These are phyloP conservation scores for Panopea generosa DNA, from an alignment of 2,888 invertebrate genomes.

Conservation along the genomic window DNA sequence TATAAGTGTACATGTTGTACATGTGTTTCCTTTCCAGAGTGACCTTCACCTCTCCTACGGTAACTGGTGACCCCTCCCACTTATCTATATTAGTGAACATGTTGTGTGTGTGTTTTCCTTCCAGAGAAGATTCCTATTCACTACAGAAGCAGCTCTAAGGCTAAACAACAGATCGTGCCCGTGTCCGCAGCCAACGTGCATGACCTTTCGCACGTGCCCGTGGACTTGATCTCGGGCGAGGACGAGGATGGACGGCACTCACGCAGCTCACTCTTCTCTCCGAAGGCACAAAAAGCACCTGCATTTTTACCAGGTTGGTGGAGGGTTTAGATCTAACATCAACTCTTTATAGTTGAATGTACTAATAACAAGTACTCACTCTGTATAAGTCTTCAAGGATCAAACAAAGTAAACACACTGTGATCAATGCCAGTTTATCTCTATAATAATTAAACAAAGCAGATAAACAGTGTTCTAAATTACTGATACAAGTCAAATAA, in stretches of 20 bases:
- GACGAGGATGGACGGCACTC: conserved; percentile 69
- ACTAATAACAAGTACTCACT: no score
- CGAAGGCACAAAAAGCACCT: conserved; percentile 72
- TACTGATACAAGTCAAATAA: no score
- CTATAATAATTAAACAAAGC: no score
- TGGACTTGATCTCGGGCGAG: conserved; percentile 59
- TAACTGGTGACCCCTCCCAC: no score
- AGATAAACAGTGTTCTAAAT: no score
- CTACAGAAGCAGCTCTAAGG: conserved; percentile 72
- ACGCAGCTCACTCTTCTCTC: conserved; percentile 70
- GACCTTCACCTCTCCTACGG: no score
- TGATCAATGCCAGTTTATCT: no score
- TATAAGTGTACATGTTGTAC: no score
- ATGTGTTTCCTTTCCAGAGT: no score
- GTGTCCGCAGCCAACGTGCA: conserved; percentile 71
- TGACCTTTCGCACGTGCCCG: conserved; percentile 67
- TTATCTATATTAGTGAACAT: neutral
- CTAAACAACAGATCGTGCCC: conserved; percentile 65
- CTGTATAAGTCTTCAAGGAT: no score
- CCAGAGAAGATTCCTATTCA: conserved; percentile 81
- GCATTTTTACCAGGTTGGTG: conserved; percentile 77
- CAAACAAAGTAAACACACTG: no score
- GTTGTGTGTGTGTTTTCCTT: conserved; percentile 53
- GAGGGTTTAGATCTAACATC: conserved; percentile 38
- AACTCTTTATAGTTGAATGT: no score